Percentiles rank a stretch among this genome's conserved stretches.
Evolutionary conservation across 37 sponge, comb jelly and placozoan genomes (phyloP).

Genomic region (Chondrilla cf. caribensis): DNA sequence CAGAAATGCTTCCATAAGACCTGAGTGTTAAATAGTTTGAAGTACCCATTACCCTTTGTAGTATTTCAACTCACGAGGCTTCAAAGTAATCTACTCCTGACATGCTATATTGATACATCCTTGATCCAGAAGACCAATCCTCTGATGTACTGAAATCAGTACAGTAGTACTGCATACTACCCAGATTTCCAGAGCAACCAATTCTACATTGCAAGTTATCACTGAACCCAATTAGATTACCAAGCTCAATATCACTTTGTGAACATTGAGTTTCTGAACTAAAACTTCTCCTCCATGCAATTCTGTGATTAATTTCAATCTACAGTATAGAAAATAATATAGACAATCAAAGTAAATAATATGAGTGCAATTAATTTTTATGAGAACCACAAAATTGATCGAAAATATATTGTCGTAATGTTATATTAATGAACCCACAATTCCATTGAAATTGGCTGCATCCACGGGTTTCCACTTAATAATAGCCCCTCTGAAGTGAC

Average conservation of each 20-base stretch:
- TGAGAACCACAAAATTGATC: background rate
- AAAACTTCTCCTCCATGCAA: conserved; percentile 36
- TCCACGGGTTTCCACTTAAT: background rate
- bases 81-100: conserved; percentile 22
- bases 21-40: too few relatives aligned
- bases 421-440: too few relatives aligned
- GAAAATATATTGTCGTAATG: background rate
- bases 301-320: conserved; percentile 38
- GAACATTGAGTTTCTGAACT: background rate
- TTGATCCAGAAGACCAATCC: conserved; percentile 46
- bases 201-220: background rate
- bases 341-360: background rate
- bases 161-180: conserved; percentile 32
- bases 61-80: conserved; percentile 47
- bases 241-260: background rate
- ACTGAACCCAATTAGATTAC: background rate
- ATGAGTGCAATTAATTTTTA: background rate
- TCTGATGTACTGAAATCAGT: conserved; percentile 44
- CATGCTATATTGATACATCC: background rate
- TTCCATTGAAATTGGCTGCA: background rate
- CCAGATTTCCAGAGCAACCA: conserved; percentile 30
- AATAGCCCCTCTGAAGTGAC: background rate
- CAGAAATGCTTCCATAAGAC: too few relatives aligned
- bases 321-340: background rate
- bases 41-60: too few relatives aligned